These are phyloP conservation scores for Pecten maximus DNA, from an alignment of 2,888 invertebrate genomes.

Conservation along the genomic window DNA sequence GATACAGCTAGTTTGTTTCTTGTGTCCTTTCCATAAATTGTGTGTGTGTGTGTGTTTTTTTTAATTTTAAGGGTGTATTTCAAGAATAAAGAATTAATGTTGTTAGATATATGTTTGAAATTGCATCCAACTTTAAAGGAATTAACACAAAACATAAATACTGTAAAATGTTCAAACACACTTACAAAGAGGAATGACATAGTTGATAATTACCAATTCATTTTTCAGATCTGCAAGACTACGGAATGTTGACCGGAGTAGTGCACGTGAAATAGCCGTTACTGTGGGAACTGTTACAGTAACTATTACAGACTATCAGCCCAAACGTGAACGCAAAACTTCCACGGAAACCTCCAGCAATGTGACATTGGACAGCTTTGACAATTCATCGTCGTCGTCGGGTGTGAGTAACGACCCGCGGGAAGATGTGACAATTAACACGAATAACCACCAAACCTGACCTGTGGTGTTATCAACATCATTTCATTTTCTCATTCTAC, in stretches of 20 bases:
- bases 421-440: slow-evolving; percentile 11
- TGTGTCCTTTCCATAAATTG: too few relatives aligned
- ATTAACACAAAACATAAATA: too few relatives aligned
- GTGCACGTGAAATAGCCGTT: slow-evolving; percentile 95
- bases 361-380: slow-evolving; percentile 71
- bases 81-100: too few relatives aligned
- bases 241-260: slow-evolving; percentile 95
- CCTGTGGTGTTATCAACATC: not conserved
- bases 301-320: slow-evolving; percentile 93
- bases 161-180: too few relatives aligned
- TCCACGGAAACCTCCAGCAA: slow-evolving; percentile 64
- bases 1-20: too few relatives aligned
- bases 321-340: slow-evolving; percentile 70
- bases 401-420: slow-evolving; percentile 43
- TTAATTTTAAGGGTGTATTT: too few relatives aligned
- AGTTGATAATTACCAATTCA: too few relatives aligned
- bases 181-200: too few relatives aligned
- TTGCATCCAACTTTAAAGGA: too few relatives aligned
- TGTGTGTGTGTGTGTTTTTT: too few relatives aligned
- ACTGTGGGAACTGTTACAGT: slow-evolving; percentile 98
- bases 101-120: too few relatives aligned
- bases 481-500: slow-evolving; percentile 19
- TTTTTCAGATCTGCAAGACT: slow-evolving; percentile 84
- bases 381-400: slow-evolving; percentile 65
- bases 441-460: not conserved